Evolutionary conservation across 2,888 invertebrate species (phyloP), one percentile per base, ranked within the genome.

Genomic region (Sarcophaga rosellei): DNA sequence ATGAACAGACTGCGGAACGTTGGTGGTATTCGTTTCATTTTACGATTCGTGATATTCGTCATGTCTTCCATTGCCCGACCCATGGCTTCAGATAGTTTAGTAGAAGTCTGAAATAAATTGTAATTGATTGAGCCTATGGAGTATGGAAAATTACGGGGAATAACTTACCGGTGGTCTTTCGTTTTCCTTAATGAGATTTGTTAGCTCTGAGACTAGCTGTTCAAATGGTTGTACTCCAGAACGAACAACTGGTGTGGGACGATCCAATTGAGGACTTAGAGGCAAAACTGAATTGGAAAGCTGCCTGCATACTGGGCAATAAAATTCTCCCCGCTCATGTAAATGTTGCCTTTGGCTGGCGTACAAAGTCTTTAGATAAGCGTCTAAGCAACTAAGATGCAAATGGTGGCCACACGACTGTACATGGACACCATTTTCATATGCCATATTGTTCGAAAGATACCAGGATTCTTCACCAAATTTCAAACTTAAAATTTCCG

Each of bases 391-490:
- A 92, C 97, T 97, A 90, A 99, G 95, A 94, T 99, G 99, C 84
- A 99, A 95, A 93, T 98, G 98, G 94, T 99, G 99, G 0, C 99
- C 99, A 94, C 99, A 99, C 2, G 99, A 97, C 93, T 97, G 97
- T 76, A 98, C 97, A 93, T 97, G 97, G 76, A 99, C 97, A 77
- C 99, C 99, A 88, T 97, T 97, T 93, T 97, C 97, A 96, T 97
- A 97, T 4, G 97, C 97, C 90, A 96, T 95, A 92, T 96, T 97
- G 83, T 97, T 95, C 3, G 96, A 95, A 61, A 96, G 92, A 91
- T 96, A 94, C 97, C 97, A 97, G 1, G 97, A 97, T 90, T 95
- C 95, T 92, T 96, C 96, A 90, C 95, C 96, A 91, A 97, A 98
- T 93, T 97, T 95, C 84, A 95, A 94, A 89, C 95, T 95, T 89